Evolutionary conservation across 2,113 vertebrate species (phyloP), one percentile per base, ranked within the genome.

Genomic region (Centropristis striata): DNA sequence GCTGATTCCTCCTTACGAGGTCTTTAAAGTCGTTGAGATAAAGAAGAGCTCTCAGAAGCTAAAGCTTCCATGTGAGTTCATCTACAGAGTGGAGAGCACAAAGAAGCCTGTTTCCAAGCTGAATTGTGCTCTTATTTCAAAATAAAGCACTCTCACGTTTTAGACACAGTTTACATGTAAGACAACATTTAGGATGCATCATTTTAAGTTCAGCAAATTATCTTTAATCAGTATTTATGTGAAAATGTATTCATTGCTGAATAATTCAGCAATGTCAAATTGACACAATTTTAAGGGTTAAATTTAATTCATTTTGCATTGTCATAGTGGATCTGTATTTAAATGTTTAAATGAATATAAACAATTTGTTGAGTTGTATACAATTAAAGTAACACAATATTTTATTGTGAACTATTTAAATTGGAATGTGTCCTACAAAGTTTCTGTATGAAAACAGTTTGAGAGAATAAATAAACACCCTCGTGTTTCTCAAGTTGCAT

Each of bases 31-130:
- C 1, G 27, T 13, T 2, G 1, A 2, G 8, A 13, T 65, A 12
- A 6, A 8, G 25, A 14, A 8, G 25, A 28, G n/a, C 5, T 1
- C 23, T 1, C 1, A 25, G 23, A 1, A 32, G 16, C 0, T 4
- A 0, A 10, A 3, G 8, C 42, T 47, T 20, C 25, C 10, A 12
- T 65, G 61, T 6, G 25, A 65, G 0, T 42, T 65, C 10, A 11
- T n/a, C 10, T 65, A 65, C 14, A 49, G 4, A 14, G 10, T 65
- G 18, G 9, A 14, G 16, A 65, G 44, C 14, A 36, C 63, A 32
- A 1, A 1, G 1, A 0, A 0, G 4, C 0, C 5, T 8, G 1
- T 20, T 1, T 47, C 42, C 42, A 47, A 47, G 1, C 3, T 13
- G 1, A 46, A 65, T n/a, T 65, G 61, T 65, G 42, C 42, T 44